Conservation (phyloP, 1,140 invertebrate genomes). For the Caenorhabditis elegans region WBcel235 BX284605.5:9776501-9777000, state of each 20-base stretch:
- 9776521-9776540: too few species aligned
- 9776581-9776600: too few species aligned
- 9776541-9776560: too few species aligned
- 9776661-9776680: conserved; percentile 8
- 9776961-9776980: not conserved
- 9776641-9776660: not conserved
- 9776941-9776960: too few species aligned
- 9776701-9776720: not conserved
- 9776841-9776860: not conserved
- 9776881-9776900: not conserved
- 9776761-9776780: not conserved
- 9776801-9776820: not conserved
- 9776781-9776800: not conserved
- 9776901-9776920: not conserved
- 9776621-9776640: too few species aligned
- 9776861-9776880: not conserved
- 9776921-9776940: not conserved
- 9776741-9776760: not conserved
- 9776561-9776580: too few species aligned
- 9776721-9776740: not conserved
- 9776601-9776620: too few species aligned
- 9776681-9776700: not conserved
- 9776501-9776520: too few species aligned
- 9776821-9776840: not conserved
- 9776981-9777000: not conserved